These are phyloP conservation scores for Apogon talboti DNA, from an alignment of 2,797 vertebrate genomes.

Conservation along the genomic window DNA sequence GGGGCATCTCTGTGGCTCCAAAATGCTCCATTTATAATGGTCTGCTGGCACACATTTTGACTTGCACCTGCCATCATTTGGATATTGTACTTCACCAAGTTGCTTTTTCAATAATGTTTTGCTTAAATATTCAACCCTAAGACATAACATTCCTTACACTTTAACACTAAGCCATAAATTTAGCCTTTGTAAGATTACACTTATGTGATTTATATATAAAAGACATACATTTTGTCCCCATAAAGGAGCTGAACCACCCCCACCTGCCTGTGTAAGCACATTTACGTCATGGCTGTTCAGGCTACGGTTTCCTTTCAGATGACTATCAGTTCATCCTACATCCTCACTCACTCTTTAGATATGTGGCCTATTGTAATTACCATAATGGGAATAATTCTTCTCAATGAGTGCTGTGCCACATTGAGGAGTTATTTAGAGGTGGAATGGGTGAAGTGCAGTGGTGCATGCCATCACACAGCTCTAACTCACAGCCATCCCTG, in stretches of 20 bases:
- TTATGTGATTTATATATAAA: no score
- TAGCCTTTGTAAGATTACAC: no score
- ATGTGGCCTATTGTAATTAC: constrained; percentile 49
- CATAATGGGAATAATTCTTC: constrained; percentile 44
- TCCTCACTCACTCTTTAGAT: constrained; percentile 38
- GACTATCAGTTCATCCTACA: constrained; percentile 40
- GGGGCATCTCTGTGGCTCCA: no score
- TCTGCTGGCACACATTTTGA: no score
- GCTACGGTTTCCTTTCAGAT: constrained; percentile 13
- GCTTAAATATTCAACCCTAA: no score
- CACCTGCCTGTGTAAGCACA: not conserved
- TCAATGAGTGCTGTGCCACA: constrained; percentile 15
- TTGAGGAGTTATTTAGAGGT: constrained; percentile 39
- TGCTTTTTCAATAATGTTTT: no score
- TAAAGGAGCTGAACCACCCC: not conserved
- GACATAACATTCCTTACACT: no score
- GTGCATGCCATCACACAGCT: constrained; percentile 30
- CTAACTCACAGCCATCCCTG: constrained; percentile 4
- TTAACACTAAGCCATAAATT: no score
- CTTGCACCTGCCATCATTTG: no score
- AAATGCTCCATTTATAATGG: no score
- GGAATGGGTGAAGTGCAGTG: constrained; percentile 46
- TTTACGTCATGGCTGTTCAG: not conserved
- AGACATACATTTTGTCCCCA: no score
- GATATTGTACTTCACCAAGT: no score